Evolutionary conservation across 2,113 vertebrate species (phyloP), one percentile per base, ranked within the genome.

Genomic region (Brachyhypopomus gauderio): DNA sequence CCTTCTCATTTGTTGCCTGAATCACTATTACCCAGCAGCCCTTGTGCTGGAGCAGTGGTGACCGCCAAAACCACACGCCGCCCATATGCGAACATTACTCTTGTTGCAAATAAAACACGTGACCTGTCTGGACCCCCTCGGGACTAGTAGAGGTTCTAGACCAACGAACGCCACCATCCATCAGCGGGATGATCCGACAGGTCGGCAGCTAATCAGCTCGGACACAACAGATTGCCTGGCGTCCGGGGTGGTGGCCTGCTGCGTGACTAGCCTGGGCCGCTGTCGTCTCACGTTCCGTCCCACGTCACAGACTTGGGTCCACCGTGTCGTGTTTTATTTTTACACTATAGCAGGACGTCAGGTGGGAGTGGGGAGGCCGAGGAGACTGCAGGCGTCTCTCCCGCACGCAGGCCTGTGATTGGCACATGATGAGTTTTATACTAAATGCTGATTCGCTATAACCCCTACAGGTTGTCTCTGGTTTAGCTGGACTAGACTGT

Each of bases 171-270:
- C 84, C 85, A 81, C 88, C 48, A 92, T 92, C 90, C 87, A 91
- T 92, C 90, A 93, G 60, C 63, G 85, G 87, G 83, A 81, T 81
- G 84, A 87, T 52, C 45, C 77, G 88, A 87, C 84, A 75, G 86
- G 80, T 66, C 55, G 87, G 84, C 86, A 85, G 89, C 88, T 92
- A 92, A 93, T 92, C 90, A 89, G 83, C 80, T 83, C 72, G 86
- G 86, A 86, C 88, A 86, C 92, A 91, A 92, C 91, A 91, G 92
- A 93, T 91, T 92, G 86, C 85, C 86, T 79, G 86, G 59, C 30
- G 85, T 83, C 87, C 80, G 85, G 88, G 91, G 89, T 89, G 87
- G 88, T 90, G 90, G 90, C 89, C 87, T 89, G 85, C 85, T 82
- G 89, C 90, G 88, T 86, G 88, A 82, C 86, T 80, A 85, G 87